A percentile compares a stretch with the other conserved stretches of the same genome.
Evolutionary conservation across 2,113 vertebrate genomes (phyloP).

Genomic region (Sinocyclocheilus anophthalmus): DNA sequence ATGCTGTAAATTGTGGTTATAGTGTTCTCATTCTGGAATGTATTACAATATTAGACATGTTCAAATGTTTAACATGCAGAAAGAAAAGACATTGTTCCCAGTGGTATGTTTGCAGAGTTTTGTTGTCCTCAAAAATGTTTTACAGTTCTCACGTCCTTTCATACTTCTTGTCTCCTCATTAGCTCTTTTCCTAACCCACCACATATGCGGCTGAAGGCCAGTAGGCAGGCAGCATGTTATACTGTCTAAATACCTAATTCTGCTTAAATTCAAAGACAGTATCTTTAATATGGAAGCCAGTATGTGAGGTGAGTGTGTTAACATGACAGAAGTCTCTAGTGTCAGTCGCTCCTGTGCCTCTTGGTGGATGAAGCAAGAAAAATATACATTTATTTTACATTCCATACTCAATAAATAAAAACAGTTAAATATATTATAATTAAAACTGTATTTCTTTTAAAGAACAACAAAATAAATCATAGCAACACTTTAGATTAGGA

Average conservation of each 20-base stretch:
- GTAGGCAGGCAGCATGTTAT: background rate
- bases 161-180: background rate
- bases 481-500: too few species aligned
- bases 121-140: background rate
- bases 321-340: too few species aligned
- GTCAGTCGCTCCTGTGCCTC: too few species aligned
- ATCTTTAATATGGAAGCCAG: background rate
- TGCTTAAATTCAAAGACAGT: background rate
- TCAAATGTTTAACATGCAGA: background rate
- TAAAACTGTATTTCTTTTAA: too few species aligned
- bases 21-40: background rate
- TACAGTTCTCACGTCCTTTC: background rate
- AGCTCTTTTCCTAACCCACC: background rate
- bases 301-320: background rate
- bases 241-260: background rate
- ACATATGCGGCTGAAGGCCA: background rate
- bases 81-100: constrained; percentile 1
- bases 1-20: background rate
- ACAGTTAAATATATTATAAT: background rate
- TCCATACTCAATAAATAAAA: background rate
- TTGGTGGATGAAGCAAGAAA: background rate
- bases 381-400: background rate
- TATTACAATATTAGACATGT: background rate
- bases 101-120: background rate
- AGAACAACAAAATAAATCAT: too few species aligned